Evolutionary conservation across 2,888 invertebrate species (phyloP).

Genomic region (Ormyrus nitidulus): DNA sequence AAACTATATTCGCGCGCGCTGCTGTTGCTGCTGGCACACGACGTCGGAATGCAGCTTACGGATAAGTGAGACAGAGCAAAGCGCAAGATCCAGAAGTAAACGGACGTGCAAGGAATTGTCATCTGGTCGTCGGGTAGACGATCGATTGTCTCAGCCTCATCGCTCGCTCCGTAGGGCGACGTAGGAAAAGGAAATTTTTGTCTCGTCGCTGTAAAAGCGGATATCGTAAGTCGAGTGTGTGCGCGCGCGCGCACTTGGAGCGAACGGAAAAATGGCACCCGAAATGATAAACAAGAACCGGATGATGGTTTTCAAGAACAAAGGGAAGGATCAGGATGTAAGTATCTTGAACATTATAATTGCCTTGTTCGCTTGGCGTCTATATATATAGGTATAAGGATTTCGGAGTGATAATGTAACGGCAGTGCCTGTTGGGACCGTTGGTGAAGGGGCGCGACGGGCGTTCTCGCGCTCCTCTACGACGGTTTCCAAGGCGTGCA

Average conservation of each 20-base stretch:
- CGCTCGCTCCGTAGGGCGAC: too few species aligned
- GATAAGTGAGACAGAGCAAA: slow-evolving; percentile 29
- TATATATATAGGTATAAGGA: too few species aligned
- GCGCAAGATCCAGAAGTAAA: not conserved
- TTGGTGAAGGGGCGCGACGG: slow-evolving; percentile 52
- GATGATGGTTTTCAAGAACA: slow-evolving; percentile 97
- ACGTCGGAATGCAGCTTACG: slow-evolving; percentile 66
- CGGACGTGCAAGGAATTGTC: not conserved
- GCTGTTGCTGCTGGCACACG: too few species aligned
- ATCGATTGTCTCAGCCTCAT: too few species aligned
- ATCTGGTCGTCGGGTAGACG: not conserved
- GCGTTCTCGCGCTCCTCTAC: slow-evolving; percentile 34
- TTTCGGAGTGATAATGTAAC: not conserved
- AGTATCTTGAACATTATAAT: slow-evolving; percentile 75
- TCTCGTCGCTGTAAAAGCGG: too few species aligned
- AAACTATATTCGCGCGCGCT: not conserved
- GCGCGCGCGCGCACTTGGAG: too few species aligned
- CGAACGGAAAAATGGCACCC: slow-evolving; percentile 83
- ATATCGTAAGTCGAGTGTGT: too few species aligned
- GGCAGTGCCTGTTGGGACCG: slow-evolving; percentile 33
- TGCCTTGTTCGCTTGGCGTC: not conserved
- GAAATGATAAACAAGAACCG: slow-evolving; percentile 88
- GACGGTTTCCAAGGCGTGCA: slow-evolving; percentile 55
- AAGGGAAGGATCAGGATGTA: slow-evolving; percentile 99
- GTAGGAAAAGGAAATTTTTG: too few species aligned